Evolutionary conservation across 2,888 invertebrate species (phyloP), one percentile per base, ranked within the genome.

Genomic region (Metellina segmentata): DNA sequence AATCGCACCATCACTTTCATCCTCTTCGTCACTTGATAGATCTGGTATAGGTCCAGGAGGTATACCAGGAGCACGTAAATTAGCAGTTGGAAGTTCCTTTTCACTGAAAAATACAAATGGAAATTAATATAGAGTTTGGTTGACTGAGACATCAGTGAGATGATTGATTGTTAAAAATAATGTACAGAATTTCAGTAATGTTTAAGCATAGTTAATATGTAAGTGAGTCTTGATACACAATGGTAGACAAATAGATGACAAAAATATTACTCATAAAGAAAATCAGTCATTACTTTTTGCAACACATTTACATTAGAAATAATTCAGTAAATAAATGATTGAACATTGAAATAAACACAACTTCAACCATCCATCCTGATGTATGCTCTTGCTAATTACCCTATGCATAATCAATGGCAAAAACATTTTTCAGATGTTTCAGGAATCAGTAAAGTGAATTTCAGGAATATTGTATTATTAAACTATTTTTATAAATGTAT

Each of bases 31-130:
- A 93, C 96, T 96, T 85, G 96, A 95, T 61, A 97, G 95, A 94
- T 97, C 96, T 0, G 97, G 97, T 0, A 98, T 98, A 1, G 97
- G 97, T 0, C 97, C 98, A 0, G 97, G 97, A 0, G 98, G 98
- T 8, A 98, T 98, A 4, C 98, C 98, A 0, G 98, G 97, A 0
- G 98, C 97, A 93, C 94, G 77, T 53, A 79, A 72, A n/a, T 49
- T 51, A 70, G 48, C 61, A 51, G 75, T 5, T 5, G 34, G 49
- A n/a, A 70, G 51, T 19, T 78, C 78, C 49, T 51, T 86, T 70
- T 70, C 61, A 77, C 78, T 86, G 51, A 34, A 69, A 69, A 69
- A 81, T 20, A 79, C 13, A 19, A 19, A 53, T 51, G 16, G 19
- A 61, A 61, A 9, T 79, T 51, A 52, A 19, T 20, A 79, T 61